These are phyloP conservation scores for Coleophora deauratella DNA, from an alignment of 2,888 invertebrate genomes.

Conservation along the genomic window DNA sequence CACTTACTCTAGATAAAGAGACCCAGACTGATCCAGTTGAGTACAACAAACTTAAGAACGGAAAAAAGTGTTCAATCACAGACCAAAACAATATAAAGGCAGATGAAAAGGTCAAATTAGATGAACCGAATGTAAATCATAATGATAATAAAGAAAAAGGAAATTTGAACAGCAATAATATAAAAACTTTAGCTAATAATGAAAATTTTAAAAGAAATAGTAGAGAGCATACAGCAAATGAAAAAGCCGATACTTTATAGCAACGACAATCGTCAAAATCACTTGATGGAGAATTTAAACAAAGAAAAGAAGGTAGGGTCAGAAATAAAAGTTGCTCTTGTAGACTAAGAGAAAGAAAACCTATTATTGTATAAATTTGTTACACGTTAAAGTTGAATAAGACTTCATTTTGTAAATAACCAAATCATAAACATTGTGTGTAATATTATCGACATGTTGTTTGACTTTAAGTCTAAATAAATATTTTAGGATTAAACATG, in stretches of 20 bases:
- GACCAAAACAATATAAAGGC: slow-evolving; percentile 16
- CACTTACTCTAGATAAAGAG: slow-evolving; percentile 43
- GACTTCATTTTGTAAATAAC: too few relatives aligned
- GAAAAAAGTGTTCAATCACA: slow-evolving; percentile 33
- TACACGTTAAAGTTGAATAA: neutral
- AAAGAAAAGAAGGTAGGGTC: slow-evolving; percentile 32
- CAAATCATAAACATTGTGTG: too few relatives aligned
- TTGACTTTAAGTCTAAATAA: slow-evolving; percentile 1
- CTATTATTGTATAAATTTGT: slow-evolving; percentile 14
- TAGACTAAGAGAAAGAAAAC: slow-evolving; percentile 52
- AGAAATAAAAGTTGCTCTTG: slow-evolving; percentile 60
- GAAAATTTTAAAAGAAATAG: slow-evolving; percentile 13
- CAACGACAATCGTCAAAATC: slow-evolving; percentile 56
- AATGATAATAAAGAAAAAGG: slow-evolving; percentile 18
- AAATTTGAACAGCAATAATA: slow-evolving; percentile 28
- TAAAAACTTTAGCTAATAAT: slow-evolving; percentile 16
- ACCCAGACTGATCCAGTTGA: slow-evolving; percentile 57
- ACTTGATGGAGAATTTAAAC: slow-evolving; percentile 38
- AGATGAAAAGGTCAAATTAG: slow-evolving; percentile 17
- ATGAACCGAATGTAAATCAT: slow-evolving; percentile 18
- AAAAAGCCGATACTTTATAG: slow-evolving; percentile 54
- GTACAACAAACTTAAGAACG: slow-evolving; percentile 44
- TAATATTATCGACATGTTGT: too few relatives aligned
- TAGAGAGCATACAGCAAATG: slow-evolving; percentile 25
- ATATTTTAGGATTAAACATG: too few relatives aligned